Percentiles rank a stretch among this genome's conserved stretches.
These are phyloP conservation scores for Crypturellus undulatus DNA, from an alignment of 2,113 vertebrate genomes.

Conservation along the genomic window DNA sequence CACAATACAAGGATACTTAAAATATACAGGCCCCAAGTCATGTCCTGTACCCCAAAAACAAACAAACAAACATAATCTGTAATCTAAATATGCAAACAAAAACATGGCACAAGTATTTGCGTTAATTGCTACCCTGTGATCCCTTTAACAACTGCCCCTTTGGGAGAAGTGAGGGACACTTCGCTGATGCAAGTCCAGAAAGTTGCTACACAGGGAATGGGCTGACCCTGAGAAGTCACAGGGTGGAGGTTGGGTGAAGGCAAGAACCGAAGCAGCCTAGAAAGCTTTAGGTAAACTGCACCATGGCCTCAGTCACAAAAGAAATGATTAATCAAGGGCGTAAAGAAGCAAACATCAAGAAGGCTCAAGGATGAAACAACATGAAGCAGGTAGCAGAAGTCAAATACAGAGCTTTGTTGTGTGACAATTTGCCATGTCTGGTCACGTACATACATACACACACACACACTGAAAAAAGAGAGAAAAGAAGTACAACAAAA, in stretches of 20 bases:
- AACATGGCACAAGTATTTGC: not conserved
- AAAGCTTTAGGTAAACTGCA: not conserved
- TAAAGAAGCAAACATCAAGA: constrained; percentile 26
- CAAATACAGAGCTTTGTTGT: not conserved
- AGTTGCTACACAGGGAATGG: not conserved
- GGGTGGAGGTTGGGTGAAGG: not conserved
- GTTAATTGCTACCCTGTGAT: not conserved
- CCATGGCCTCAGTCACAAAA: not conserved
- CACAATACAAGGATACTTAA: constrained; percentile 15
- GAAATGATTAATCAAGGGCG: not conserved
- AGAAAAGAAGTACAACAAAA: not conserved
- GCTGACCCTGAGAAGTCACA: not conserved
- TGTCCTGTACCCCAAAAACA: not conserved
- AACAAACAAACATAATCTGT: not conserved
- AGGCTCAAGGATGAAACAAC: not conserved
- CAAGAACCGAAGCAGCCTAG: not conserved
- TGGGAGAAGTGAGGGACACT: not conserved
- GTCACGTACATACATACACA: not conserved
- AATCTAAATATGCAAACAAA: not conserved
- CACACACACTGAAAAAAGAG: not conserved
- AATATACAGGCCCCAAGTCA: not conserved
- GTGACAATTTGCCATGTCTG: not conserved
- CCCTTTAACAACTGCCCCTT: not conserved
- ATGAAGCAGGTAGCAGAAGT: not conserved
- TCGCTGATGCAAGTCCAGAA: not conserved